A percentile compares a stretch with the other conserved stretches of the same genome.
phyloP scores from a whole-genome alignment of 2,797 vertebrate genomes.

The Dendrocincla tyrannina region DNA sequence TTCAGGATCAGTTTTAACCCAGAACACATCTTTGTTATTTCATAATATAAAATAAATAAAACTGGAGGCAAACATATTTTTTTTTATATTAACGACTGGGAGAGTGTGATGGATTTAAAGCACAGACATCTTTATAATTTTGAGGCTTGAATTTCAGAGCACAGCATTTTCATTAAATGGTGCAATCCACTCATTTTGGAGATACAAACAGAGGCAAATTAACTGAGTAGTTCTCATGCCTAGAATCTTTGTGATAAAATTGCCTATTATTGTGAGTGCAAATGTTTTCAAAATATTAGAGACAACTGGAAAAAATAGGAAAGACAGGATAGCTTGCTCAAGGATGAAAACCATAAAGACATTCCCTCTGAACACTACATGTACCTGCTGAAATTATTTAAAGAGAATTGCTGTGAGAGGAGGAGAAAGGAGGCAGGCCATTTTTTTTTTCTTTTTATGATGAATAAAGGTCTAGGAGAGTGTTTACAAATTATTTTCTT shows the following conservation, averaged over 20 bases:
- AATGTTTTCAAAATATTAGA: constrained; percentile 52
- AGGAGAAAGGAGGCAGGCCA: background rate
- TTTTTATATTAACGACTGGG: background rate
- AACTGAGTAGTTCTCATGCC: constrained; percentile 47
- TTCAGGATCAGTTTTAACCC: constrained; percentile 14
- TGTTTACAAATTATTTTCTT: background rate
- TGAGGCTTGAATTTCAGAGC: constrained; percentile 46
- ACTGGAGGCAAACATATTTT: background rate
- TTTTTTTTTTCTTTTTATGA: background rate
- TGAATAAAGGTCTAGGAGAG: background rate
- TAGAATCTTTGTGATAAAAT: constrained; percentile 63
- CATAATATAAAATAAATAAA: constrained; percentile 60
- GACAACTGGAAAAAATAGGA: constrained; percentile 1
- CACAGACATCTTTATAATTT: constrained; percentile 46
- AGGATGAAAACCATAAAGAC: background rate
- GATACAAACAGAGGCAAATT: constrained; percentile 52
- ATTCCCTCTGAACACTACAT: background rate
- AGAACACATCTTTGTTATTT: constrained; percentile 30
- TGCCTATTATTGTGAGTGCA: constrained; percentile 41
- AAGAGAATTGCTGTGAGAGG: background rate
- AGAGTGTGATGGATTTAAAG: constrained; percentile 29
- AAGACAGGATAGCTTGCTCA: background rate
- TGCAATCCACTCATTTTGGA: constrained; percentile 45
- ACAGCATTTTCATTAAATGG: constrained; percentile 44
- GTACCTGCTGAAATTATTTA: background rate